Base-by-base conservation (phyloP, 2,888 invertebrate species). In the Macropis europaea region DNA sequence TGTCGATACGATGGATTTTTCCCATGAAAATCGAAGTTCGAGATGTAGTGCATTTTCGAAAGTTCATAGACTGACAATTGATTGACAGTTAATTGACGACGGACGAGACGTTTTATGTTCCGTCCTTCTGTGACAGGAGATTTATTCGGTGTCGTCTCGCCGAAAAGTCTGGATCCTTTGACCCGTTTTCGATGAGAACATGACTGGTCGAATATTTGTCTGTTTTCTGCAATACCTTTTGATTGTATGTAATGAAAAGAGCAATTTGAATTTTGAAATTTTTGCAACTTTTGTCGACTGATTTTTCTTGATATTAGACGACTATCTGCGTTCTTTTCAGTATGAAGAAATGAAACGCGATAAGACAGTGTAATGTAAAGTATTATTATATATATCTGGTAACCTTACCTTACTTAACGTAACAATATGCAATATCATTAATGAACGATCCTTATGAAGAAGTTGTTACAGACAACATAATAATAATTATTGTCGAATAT, bases 111-210 rank as follows among this genome's bases (percentile, higher is more conserved):
- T 11, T 2, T 17, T 1, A 11, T 22, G 3, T 7, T 24, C 2
- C 1, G 28, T 38, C 17, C 2, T n/a, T 17, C 13, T 5, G 34
- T 32, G 22, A 19, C 19, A 19, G 15, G 24, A 17, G 30, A 13
- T 6, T 4, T n/a, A 9, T 7, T 11, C 34, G n/a, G 9, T 17
- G 26, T 26, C 26, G 56, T n/a, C 7, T 47, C 48, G 2, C 42
- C 26, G 32, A 24, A 56, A 22, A 32, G 15, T 64, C 71, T 32
- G 32, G 61, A 61, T 50, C 38, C 36, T 45, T 30, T 71, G 61
- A 56, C 71, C 71, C 17, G 53, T 42, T 54, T 61, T 48, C 15
- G 22, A 5, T 9, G 19, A 2, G 9, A 9, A 7, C 47, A 56
- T 2, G 11, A 48, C 13, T 30, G 6, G 30, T 7, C 11, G 36